These are phyloP conservation scores for Augochlorella aurata DNA, from an alignment of 2,888 invertebrate genomes.

Conservation along the genomic window DNA sequence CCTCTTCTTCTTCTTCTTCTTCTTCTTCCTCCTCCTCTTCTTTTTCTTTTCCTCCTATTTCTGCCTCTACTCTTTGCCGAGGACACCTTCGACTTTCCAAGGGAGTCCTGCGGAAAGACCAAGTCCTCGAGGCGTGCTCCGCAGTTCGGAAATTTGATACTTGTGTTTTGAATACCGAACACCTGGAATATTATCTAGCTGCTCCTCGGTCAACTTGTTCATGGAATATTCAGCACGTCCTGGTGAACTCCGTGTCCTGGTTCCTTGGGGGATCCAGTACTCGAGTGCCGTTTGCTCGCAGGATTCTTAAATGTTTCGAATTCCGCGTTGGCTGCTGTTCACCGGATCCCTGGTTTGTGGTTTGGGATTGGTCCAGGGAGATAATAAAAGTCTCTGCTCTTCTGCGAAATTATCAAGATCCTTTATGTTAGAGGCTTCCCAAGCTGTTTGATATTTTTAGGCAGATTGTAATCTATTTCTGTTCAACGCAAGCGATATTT, in stretches of 20 bases:
- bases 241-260: constrained; percentile 4
- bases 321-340: neutral
- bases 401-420: neutral
- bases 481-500: too few relatives aligned
- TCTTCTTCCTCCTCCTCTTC: too few relatives aligned
- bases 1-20: neutral
- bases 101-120: too few relatives aligned
- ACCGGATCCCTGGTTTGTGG: neutral
- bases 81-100: too few relatives aligned
- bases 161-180: neutral
- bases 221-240: constrained; percentile 5
- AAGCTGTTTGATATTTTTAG: too few relatives aligned
- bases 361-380: neutral
- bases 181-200: neutral
- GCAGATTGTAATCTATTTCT: too few relatives aligned
- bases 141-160: constrained; percentile 3
- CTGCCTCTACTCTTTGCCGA: too few relatives aligned
- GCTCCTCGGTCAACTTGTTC: neutral
- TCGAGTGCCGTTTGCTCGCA: neutral
- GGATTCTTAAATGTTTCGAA: neutral
- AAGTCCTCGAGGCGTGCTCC: neutral
- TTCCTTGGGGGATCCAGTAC: neutral
- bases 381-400: neutral
- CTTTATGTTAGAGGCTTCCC: too few relatives aligned
- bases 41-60: neutral